Conservation (phyloP, 2,113 vertebrate species). For the Nipponia nippon region DNA sequence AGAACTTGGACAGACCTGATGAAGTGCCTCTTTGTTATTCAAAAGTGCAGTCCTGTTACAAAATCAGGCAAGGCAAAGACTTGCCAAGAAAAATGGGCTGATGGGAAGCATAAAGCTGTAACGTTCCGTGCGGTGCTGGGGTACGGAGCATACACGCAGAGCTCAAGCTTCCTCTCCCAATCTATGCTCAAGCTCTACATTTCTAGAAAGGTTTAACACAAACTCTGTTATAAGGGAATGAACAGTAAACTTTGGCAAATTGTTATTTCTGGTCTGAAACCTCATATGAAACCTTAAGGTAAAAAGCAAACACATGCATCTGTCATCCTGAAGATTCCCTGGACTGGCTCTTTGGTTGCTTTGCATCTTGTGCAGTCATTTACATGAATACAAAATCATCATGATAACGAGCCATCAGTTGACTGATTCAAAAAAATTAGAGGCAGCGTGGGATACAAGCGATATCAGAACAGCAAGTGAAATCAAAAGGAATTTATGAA, state of each 20-base stretch:
- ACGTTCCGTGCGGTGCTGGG: accelerated
- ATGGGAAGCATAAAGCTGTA: not conserved
- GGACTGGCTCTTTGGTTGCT: not conserved
- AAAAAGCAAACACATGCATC: not conserved
- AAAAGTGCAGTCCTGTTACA: not conserved
- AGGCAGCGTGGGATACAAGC: not conserved
- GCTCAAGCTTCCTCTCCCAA: not conserved
- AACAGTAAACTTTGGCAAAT: not conserved
- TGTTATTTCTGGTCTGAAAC: not conserved
- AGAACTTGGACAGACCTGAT: not conserved
- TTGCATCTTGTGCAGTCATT: not conserved
- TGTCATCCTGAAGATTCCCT: not conserved
- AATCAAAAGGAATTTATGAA: not conserved
- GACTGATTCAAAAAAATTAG: not conserved
- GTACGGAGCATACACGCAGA: not conserved
- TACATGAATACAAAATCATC: not conserved
- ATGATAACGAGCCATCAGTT: not conserved
- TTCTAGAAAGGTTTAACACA: not conserved
- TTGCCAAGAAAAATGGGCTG: not conserved
- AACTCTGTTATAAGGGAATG: not conserved
- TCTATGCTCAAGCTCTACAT: not conserved
- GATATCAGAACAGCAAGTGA: not conserved
- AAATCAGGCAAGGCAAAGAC: not conserved
- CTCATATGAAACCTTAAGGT: not conserved
- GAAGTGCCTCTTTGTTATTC: not conserved